Evolutionary conservation across 2,888 invertebrate species (phyloP), one percentile per base, ranked within the genome.

Genomic region (Syritta pipiens): DNA sequence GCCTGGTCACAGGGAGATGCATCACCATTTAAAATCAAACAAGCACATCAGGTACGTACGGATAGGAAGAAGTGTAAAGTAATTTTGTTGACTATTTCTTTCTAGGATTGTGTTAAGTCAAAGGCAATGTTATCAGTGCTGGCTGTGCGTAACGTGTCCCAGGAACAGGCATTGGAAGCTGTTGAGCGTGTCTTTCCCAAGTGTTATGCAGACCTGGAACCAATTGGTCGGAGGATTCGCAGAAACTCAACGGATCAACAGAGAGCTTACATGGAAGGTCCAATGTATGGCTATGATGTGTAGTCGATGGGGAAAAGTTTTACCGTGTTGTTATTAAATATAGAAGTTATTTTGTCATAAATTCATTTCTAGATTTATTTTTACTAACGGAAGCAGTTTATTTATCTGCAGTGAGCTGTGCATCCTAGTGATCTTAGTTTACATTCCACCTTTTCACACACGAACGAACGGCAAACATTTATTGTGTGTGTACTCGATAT

Each of bases 181-280:
- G 94, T 98, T 19, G 94, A 97, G 82, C 91, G 94, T 84, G 97
- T 98, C 0, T 98, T 98, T 88, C 91, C 93, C 0, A 94, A 93
- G 86, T 98, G 98, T 87, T 98, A 98, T 85, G 92, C 92, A 14
- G 98, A 98, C 88, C 90, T 97, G 83, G 98, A 98, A 86, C 98
- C 98, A 0, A 92, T 98, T 49, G 97, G 97, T 0, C 90, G 95
- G 82, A 89, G 95, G 79, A 90, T 95, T 79, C 91, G 94, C 82
- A 90, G 94, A 69, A 94, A 94, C 85, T 95, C 95, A 0, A 89
- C 90, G 0, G 96, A 97, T 84, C 93, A 94, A 90, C 88, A 91
- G 2, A 92, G 92, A 86, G 95, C 95, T 0, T 95, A 93, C 85
- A 90, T 91, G 83, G 96, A 97, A 87, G 94, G 93, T 0, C 90